Evolutionary conservation across 2,113 vertebrate genomes (phyloP), one percentile per base, ranked within the genome.

Genomic region (Anarhynchus alexandrinus): DNA sequence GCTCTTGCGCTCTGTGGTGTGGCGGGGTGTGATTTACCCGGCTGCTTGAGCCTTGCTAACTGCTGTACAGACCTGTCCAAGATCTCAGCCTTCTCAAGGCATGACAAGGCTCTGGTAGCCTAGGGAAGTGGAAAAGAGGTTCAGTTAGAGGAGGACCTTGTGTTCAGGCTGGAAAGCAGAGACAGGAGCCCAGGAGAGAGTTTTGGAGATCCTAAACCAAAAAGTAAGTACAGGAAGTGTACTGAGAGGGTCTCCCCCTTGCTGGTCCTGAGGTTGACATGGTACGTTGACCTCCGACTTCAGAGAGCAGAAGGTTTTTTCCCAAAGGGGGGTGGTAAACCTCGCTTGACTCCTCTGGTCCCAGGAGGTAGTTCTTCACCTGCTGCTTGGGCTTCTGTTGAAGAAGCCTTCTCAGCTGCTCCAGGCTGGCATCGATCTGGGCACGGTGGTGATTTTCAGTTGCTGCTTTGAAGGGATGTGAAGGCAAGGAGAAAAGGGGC

Each of bases 221-320:
- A 54, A 36, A 73, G 8, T 34, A 32, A 36, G 7, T 2, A 45
- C 0, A 2, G 21, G 30, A 36, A 42, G 11, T 38, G 2, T 22
- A 29, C 9, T 15, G 55, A 34, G 49, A 29, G 34, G 13, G 22
- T 2, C 1, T 64, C 6, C 13, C 17, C 14, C 54, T 85, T 1
- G 1, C 42, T 49, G 15, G 10, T 40, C 25, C 57, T 0, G 1
- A 47, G 55, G 69, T 27, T 58, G 74, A 38, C 9, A 2, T 0
- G 2, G 18, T 40, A 5, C 4, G 0, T 36, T 47, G 69, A 47
- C 16, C 34, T 69, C 27, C 7, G 59, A 32, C 20, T 76, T 81
- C 6, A 49, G 66, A 38, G 26, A 57, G 43, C 23, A 67, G 42
- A 17, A 82, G 52, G 4, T 20, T 5, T 85, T 67, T 45, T 54